Conservation (phyloP, 2,888 invertebrate genomes). For the Phania funesta region DNA sequence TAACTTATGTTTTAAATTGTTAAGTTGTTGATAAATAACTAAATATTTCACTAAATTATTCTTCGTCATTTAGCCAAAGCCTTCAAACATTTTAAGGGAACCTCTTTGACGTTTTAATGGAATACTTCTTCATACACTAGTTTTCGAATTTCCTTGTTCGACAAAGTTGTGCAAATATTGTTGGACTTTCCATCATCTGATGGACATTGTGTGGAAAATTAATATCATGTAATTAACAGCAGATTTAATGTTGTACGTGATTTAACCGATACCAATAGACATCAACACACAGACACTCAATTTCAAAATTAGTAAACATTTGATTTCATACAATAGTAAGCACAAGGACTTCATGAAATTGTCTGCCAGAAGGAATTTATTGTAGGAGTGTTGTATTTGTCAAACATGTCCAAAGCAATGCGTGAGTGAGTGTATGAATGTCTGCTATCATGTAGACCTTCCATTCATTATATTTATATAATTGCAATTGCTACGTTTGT, state of each 20-base stretch:
- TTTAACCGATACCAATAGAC: conserved; percentile 70
- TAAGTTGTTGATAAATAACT: no score
- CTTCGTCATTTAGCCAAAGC: no score
- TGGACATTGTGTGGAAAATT: conserved; percentile 74
- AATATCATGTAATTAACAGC: conserved; percentile 79
- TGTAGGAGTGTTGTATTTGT: conserved; percentile 40
- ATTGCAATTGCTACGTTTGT: conserved; percentile 35
- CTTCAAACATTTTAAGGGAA: no score
- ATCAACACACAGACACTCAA: conserved; percentile 25
- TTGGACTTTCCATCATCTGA: conserved; percentile 28
- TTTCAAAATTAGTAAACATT: conserved; percentile 68
- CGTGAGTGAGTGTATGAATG: not conserved
- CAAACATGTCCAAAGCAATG: conserved; percentile 38
- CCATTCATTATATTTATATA: conserved; percentile 28
- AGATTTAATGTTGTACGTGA: conserved; percentile 75
- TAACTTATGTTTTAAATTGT: no score
- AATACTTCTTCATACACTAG: no score
- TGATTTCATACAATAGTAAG: conserved; percentile 5
- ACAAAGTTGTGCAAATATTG: no score
- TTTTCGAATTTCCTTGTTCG: no score
- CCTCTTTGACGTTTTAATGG: no score
- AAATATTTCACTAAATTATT: no score
- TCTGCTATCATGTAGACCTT: conserved; percentile 4
- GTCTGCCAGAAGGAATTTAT: conserved; percentile 32
- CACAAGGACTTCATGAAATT: conserved; percentile 22